Base-by-base conservation (phyloP, 2,888 invertebrate genomes). In the Lysandra bellargus region DNA sequence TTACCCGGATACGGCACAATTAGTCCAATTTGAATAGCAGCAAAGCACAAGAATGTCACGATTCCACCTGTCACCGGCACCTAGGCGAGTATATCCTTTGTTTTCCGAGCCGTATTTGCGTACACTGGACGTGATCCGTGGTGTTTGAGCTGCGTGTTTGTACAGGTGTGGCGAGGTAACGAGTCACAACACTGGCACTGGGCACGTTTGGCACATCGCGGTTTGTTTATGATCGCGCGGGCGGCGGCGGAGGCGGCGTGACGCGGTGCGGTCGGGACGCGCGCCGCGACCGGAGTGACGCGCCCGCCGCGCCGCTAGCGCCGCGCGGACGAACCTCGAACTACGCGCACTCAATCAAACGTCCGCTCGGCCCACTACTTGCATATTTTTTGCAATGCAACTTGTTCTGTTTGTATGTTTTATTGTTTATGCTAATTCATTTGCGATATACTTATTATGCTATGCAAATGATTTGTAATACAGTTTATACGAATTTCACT, bases 281-380 rank as follows among this genome's bases (percentile, higher is more conserved):
- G 90, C 90, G 92, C 91, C 93, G 91, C 92, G 93, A 92, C 91
- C 91, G 91, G 92, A 92, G 87, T 94, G 93, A 90, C 92, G 93
- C 91, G 92, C 76, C 76, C 33, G 76, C 33, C 53, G 74, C 76
- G 76, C 76, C 57, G 57, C 76, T 76, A 76, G 76, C 76, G 76
- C 87, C 85, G 87, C 83, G 86, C 85, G 87, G 85, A 86, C 84
- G 87, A 88, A 89, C 90, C 85, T 83, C 80, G 83, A 81, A 84
- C 83, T 82, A 81, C 79, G 80, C 82, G 81, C 82, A 87, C 89
- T 91, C 92, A 88, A 89, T 91, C 92, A 91, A 86, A 89, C 88
- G 83, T 83, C 83, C 80, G 73, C 78, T 79, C 78, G 61, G 69
- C 72, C 81, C 80, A 74, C 78, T 74, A 78, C 76, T 60, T 78